phyloP scores from a whole-genome alignment of 2,888 invertebrate species.

The Aplocera efformata region DNA sequence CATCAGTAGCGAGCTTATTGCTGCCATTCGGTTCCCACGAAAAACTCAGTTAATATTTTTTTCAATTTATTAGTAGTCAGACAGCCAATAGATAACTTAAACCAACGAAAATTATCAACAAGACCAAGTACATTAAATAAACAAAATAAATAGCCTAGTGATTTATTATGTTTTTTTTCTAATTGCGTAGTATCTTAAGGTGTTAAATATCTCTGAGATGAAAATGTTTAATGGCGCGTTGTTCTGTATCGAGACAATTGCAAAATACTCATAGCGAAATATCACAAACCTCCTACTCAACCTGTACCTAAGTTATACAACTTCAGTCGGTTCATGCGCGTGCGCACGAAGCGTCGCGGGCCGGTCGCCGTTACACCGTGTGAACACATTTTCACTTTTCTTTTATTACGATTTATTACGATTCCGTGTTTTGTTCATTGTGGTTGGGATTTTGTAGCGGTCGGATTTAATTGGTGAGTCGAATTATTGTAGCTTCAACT shows the following conservation, averaged over 20 bases:
- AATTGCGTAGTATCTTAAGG: too few species aligned
- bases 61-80: too few species aligned
- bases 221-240: too few species aligned
- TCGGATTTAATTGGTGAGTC: conserved; percentile 10
- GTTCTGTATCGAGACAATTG: conserved; percentile 8
- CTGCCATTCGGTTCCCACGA: too few species aligned
- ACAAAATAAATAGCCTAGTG: too few species aligned
- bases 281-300: conserved; percentile 35
- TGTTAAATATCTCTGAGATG: too few species aligned
- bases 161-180: too few species aligned
- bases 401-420: conserved; percentile 16
- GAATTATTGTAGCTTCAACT: neutral
- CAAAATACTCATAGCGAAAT: conserved; percentile 15
- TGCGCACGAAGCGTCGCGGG: conserved; percentile 43
- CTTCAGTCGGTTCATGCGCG: conserved; percentile 42
- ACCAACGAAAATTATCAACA: too few species aligned
- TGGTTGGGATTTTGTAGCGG: conserved; percentile 10
- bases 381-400: conserved; percentile 41
- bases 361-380: conserved; percentile 31
- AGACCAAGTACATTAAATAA: too few species aligned
- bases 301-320: conserved; percentile 44
- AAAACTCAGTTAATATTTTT: too few species aligned
- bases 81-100: too few species aligned
- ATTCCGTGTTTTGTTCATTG: conserved; percentile 9
- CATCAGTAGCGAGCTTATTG: too few species aligned